These are phyloP conservation scores for Leptopterna dolabrata DNA, from an alignment of 2,888 invertebrate genomes.

Conservation along the genomic window DNA sequence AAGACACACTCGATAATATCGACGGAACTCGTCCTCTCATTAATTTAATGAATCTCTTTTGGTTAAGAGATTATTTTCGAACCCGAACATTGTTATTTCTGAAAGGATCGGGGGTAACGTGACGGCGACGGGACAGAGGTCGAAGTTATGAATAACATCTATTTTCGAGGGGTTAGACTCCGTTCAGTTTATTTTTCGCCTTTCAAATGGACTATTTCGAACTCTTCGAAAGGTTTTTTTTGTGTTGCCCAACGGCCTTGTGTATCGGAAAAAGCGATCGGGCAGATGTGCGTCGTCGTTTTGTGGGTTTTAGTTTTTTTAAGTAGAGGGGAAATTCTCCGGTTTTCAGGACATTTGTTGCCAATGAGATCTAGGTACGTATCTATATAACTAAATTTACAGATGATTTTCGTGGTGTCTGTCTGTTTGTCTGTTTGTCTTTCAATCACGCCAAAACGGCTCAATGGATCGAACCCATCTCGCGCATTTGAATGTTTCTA, in stretches of 20 bases:
- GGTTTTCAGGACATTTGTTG: too few species aligned
- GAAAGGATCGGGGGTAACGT: neutral
- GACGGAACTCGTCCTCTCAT: too few species aligned
- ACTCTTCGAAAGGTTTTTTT: neutral
- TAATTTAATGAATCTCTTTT: neutral
- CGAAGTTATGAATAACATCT: conserved; percentile 18
- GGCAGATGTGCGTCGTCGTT: neutral
- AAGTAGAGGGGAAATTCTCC: too few species aligned
- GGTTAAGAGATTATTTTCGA: neutral
- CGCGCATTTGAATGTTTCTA: too few species aligned
- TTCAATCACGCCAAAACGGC: too few species aligned
- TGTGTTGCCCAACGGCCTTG: neutral
- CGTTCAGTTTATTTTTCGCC: neutral
- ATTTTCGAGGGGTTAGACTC: conserved; percentile 1
- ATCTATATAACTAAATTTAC: too few species aligned
- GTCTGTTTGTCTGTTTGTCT: too few species aligned
- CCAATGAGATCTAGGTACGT: too few species aligned
- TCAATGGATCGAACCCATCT: too few species aligned
- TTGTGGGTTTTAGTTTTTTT: too few species aligned
- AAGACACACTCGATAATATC: too few species aligned
- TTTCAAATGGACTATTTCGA: conserved; percentile 10
- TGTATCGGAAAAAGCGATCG: neutral
- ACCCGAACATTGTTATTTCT: neutral
- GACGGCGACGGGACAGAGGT: neutral
- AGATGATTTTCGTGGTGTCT: too few species aligned